Conservation (phyloP, 1,140 invertebrate genomes). For the Chrysomallon squamiferum region DNA sequence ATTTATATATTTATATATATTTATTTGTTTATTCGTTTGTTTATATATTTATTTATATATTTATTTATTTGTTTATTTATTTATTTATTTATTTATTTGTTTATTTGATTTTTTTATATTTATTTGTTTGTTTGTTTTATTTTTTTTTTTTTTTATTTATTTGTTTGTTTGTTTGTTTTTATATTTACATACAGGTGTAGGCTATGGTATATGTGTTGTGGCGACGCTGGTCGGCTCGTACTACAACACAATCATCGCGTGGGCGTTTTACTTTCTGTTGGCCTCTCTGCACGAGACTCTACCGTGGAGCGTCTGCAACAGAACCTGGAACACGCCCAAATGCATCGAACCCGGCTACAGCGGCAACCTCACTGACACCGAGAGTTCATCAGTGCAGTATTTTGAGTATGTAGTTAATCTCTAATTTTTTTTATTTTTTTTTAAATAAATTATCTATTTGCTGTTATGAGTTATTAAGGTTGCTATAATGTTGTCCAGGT, state of each 20-base stretch:
- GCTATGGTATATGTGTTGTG: constrained; percentile 94
- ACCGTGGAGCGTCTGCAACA: constrained; percentile 91
- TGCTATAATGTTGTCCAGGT: neutral
- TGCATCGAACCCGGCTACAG: constrained; percentile 65
- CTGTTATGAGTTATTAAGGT: neutral
- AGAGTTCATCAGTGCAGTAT: constrained; percentile 36
- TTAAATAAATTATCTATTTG: neutral
- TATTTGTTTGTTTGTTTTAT: too few relatives aligned
- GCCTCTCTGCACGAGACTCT: constrained; percentile 69
- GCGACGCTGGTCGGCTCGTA: constrained; percentile 98
- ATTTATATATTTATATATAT: too few relatives aligned
- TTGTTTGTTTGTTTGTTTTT: too few relatives aligned
- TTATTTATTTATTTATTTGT: too few relatives aligned
- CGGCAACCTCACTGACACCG: constrained; percentile 40
- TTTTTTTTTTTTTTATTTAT: too few relatives aligned
- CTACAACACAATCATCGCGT: constrained; percentile 97
- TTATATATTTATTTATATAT: too few relatives aligned
- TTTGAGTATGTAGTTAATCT: constrained; percentile 46
- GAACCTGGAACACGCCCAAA: constrained; percentile 86
- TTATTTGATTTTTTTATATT: too few relatives aligned
- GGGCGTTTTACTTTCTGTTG: constrained; percentile 91
- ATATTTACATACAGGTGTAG: constrained; percentile 82
- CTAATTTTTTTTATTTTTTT: too few relatives aligned
- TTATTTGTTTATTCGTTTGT: too few relatives aligned
- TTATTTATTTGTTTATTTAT: too few relatives aligned